These are phyloP conservation scores for Oreotrochilus melanogaster DNA, from an alignment of 2,113 vertebrate species.

Conservation along the genomic window DNA sequence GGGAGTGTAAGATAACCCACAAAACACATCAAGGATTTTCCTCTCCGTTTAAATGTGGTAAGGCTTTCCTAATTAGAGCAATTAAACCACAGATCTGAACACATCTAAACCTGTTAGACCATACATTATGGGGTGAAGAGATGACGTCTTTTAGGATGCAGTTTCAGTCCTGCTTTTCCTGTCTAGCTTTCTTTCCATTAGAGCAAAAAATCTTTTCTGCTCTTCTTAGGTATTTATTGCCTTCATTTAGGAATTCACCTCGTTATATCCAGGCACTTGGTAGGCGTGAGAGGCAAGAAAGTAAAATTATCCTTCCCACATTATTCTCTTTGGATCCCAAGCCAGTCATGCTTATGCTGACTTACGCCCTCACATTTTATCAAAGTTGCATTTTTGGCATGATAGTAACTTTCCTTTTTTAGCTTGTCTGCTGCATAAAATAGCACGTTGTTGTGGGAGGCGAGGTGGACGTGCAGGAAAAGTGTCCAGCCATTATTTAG, in stretches of 20 bases:
- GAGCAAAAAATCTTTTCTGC: background rate
- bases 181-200: background rate
- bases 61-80: background rate
- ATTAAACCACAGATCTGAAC: background rate
- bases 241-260: background rate
- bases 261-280: fast-evolving
- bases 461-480: constrained; percentile 17
- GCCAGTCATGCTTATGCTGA: background rate
- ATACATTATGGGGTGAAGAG: background rate
- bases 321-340: background rate
- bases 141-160: background rate
- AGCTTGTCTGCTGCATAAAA: constrained; percentile 5
- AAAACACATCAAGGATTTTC: background rate
- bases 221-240: background rate
- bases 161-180: background rate
- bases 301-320: background rate
- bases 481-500: background rate
- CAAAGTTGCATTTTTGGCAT: constrained; percentile 28
- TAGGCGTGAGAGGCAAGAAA: background rate
- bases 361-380: constrained; percentile 35
- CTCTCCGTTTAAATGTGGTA: background rate
- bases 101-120: background rate
- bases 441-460: background rate
- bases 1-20: background rate
- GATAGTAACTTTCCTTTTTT: constrained; percentile 30